Evolutionary conservation across 2,888 invertebrate genomes (phyloP).

Genomic region (Andrena marginata): DNA sequence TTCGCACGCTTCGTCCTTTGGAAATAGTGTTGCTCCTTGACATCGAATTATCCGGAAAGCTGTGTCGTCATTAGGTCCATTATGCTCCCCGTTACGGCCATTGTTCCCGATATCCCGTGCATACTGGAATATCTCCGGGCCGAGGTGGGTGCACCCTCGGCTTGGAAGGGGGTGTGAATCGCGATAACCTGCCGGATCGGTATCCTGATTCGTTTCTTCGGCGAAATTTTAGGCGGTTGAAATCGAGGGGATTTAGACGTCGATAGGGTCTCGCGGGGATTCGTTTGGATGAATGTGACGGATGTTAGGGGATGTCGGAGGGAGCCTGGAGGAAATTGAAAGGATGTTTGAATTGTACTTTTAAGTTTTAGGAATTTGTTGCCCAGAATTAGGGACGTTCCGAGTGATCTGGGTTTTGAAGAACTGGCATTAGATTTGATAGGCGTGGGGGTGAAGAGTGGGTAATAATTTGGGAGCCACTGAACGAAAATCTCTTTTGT

Average conservation of each 20-base stretch:
- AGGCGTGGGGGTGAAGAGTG: too few species aligned
- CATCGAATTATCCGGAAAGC: conserved; percentile 70
- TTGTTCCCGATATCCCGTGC: conserved; percentile 42
- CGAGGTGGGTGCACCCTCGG: background rate
- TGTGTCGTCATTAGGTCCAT: conserved; percentile 59
- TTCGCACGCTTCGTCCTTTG: conserved; percentile 76
- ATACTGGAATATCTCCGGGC: conserved; percentile 7
- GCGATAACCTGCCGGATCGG: background rate
- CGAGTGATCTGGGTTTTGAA: too few species aligned
- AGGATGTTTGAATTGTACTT: too few species aligned
- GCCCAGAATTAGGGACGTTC: too few species aligned
- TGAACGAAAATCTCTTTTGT: background rate
- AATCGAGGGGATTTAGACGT: background rate
- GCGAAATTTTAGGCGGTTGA: background rate
- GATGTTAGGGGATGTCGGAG: background rate
- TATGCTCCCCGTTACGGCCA: conserved; percentile 51
- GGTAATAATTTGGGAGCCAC: background rate
- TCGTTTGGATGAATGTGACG: background rate
- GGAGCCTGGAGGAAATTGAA: background rate
- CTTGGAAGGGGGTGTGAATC: conserved; percentile 12
- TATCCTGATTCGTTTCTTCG: background rate
- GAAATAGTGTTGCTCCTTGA: conserved; percentile 68
- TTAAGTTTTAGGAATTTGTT: too few species aligned
- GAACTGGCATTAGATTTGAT: too few species aligned
- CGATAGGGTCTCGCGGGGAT: background rate